Conservation (phyloP, 2,797 vertebrate genomes). For the Hydrocynus forskahlii region DNA sequence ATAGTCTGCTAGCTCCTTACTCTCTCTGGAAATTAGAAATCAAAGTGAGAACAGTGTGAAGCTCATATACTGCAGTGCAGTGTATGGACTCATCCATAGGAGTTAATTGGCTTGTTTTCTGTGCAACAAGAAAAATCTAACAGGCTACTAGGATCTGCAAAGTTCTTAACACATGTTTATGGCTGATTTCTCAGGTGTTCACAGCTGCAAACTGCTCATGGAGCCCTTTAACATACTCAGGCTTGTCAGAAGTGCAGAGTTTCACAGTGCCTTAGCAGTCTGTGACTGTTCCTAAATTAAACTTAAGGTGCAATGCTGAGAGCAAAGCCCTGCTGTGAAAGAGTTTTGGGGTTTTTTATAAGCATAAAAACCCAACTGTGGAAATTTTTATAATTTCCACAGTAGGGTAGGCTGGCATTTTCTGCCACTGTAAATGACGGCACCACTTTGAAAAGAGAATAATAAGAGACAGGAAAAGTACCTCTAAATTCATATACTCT, state of each 20-base stretch:
- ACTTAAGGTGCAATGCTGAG: slow-evolving; percentile 33
- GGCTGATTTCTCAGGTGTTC: not conserved
- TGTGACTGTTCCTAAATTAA: slow-evolving; percentile 37
- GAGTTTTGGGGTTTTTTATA: slow-evolving; percentile 13
- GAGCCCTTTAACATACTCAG: not conserved
- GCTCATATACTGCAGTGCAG: not conserved
- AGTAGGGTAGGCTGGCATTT: slow-evolving; percentile 34
- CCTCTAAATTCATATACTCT: slow-evolving; percentile 44
- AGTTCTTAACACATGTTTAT: not conserved
- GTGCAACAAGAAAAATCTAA: not conserved
- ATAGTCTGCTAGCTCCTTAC: slow-evolving; percentile 92
- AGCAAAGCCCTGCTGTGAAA: slow-evolving; percentile 41
- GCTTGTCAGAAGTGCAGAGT: slow-evolving; percentile 10
- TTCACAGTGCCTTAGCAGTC: slow-evolving; percentile 16
- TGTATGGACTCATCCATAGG: not conserved
- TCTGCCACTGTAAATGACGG: slow-evolving; percentile 39
- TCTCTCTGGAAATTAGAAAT: slow-evolving; percentile 80
- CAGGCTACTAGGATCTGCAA: not conserved
- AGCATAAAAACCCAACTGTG: too few species aligned
- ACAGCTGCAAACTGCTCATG: not conserved
- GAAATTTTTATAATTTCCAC: too few species aligned
- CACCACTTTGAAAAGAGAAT: slow-evolving; percentile 43
- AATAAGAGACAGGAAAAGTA: slow-evolving; percentile 31
- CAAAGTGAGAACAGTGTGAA: not conserved
- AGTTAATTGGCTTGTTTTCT: not conserved